phyloP scores from a whole-genome alignment of 2,113 vertebrate species.

The Chloebia gouldiae region DNA sequence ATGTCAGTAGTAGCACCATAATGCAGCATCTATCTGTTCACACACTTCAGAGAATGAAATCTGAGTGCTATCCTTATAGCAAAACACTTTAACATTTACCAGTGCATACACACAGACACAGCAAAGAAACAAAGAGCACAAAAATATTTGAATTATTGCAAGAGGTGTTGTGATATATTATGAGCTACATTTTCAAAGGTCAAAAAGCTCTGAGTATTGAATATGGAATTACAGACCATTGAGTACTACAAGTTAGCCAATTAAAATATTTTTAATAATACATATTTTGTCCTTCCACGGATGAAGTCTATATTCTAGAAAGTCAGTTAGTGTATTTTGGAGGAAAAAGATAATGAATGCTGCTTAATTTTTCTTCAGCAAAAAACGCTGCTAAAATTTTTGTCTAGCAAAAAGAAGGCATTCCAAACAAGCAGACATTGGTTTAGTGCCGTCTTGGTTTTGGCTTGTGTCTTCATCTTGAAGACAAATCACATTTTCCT shows the following conservation, averaged over 20 bases:
- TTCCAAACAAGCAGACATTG: neutral
- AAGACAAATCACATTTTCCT: neutral
- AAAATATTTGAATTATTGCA: conserved; percentile 1
- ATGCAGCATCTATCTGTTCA: neutral
- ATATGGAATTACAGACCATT: neutral
- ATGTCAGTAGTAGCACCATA: conserved; percentile 53
- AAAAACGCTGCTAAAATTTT: neutral
- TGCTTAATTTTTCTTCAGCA: neutral
- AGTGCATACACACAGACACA: neutral
- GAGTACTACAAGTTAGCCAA: neutral
- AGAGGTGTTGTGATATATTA: neutral
- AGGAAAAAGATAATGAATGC: neutral
- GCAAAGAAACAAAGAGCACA: neutral
- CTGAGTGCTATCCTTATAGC: neutral
- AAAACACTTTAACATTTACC: conserved; percentile 40
- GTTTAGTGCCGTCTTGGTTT: neutral
- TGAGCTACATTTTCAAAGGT: neutral
- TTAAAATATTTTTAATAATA: neutral
- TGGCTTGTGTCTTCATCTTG: neutral
- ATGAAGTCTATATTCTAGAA: neutral
- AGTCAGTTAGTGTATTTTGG: neutral
- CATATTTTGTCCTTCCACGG: neutral
- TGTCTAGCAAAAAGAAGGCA: neutral
- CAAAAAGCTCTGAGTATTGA: neutral
- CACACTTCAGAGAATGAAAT: conserved; percentile 20